phyloP scores from a whole-genome alignment of 2,113 vertebrate genomes.

The Pseudolaguvia tuberculata region DNA sequence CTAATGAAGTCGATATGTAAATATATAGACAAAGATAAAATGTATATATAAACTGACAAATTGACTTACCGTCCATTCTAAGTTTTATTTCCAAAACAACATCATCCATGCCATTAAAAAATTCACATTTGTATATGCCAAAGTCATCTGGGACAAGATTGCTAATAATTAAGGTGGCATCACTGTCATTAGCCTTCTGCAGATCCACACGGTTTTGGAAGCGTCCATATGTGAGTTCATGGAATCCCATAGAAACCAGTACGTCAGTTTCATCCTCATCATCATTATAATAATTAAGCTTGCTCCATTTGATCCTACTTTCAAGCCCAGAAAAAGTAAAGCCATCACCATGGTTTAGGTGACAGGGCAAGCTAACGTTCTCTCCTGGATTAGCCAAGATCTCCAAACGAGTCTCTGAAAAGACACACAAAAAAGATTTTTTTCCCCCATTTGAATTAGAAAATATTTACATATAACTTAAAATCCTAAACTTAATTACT shows the following conservation, averaged over 20 bases:
- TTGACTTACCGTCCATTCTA: conserved; percentile 70
- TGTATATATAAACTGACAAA: neutral
- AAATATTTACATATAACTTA: neutral
- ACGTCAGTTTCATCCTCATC: conserved; percentile 81
- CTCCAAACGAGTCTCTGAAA: conserved; percentile 62
- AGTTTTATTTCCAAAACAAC: conserved; percentile 69
- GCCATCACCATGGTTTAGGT: conserved; percentile 61
- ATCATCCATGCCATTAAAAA: conserved; percentile 82
- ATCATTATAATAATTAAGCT: conserved; percentile 76
- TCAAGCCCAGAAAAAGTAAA: conserved; percentile 60
- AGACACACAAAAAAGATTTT: conserved; percentile 32
- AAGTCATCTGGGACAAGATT: conserved; percentile 75
- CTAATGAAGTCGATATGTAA: neutral
- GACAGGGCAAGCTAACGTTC: conserved; percentile 86
- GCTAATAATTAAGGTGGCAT: conserved; percentile 79
- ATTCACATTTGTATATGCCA: conserved; percentile 85
- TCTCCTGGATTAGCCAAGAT: conserved; percentile 71
- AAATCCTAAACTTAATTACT: too few relatives aligned
- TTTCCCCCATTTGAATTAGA: neutral
- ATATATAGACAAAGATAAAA: neutral
- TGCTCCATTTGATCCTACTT: conserved; percentile 88
- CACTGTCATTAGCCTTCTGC: conserved; percentile 64
- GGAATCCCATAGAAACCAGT: conserved; percentile 82
- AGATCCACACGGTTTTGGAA: conserved; percentile 76
- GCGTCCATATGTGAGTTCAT: conserved; percentile 75